Base-by-base conservation (phyloP, 2,888 invertebrate species). In the Ferrisia virgata region DNA sequence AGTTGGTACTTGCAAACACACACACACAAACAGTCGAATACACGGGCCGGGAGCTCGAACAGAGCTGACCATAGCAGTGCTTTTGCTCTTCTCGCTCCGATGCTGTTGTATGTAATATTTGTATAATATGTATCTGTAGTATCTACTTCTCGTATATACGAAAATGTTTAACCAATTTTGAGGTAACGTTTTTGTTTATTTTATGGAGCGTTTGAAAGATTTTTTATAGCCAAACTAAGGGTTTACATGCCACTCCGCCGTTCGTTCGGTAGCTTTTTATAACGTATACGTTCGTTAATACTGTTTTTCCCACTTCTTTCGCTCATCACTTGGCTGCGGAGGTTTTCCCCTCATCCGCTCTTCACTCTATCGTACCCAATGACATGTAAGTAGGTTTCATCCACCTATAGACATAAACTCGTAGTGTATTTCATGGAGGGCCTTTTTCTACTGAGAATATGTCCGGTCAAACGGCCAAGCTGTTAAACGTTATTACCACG, bases 81-180 rank as follows among this genome's bases (percentile, higher is more conserved):
- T n/a, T n/a, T n/a, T n/a, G n/a, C 5, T 28, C 64, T 28, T 4
- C 8, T 28, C 18, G 28, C 31, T 5, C 1, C 64, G 1, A 8
- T 3, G 2, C 22, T 58, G 25, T 6, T 28, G 15, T 13, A 13
- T 8, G 47, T 43, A 6, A 2, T 18, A 9, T 6, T 47, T 47
- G 0, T 0, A 0, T 3, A 6, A 36, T 36, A 36, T 47, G 2
- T n/a, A 18, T n/a, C 6, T 4, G n/a, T 47, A 47, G 58, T 11
- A 11, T 53, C 13, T 15, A 53, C 6, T 53, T 11, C 15, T 11
- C n/a, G n/a, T n/a, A n/a, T 33, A 22, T 3, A 5, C 72, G 72
- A 72, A 72, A 72, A 72, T 72, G 72, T 72, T 72, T 72, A 72
- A 72, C 72, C 72, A 72, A 72, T 72, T 72, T 72, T 72, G 72